These are phyloP conservation scores for Arctopsyche grandis DNA, from an alignment of 1,140 invertebrate species.

Conservation along the genomic window DNA sequence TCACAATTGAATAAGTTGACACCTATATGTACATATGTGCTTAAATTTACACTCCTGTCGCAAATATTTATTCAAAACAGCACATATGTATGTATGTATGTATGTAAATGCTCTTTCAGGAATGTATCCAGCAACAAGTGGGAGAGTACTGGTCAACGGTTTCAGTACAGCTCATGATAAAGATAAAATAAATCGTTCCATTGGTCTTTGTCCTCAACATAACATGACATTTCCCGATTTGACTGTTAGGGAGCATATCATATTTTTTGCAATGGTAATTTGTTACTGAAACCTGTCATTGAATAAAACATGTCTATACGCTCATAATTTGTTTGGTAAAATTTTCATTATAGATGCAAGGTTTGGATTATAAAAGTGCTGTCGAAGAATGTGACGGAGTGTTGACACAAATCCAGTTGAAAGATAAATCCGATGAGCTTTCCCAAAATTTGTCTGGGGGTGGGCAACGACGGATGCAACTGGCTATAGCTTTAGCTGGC, in stretches of 20 bases:
- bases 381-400: constrained; percentile 52
- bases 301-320: neutral
- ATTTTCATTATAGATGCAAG: constrained; percentile 16
- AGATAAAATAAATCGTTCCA: constrained; percentile 62
- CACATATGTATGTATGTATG: no score
- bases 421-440: constrained; percentile 56
- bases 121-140: constrained; percentile 73
- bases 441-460: constrained; percentile 66
- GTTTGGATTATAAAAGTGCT: constrained; percentile 44
- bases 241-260: constrained; percentile 80
- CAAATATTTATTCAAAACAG: no score
- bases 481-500: constrained; percentile 68
- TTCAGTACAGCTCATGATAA: constrained; percentile 73
- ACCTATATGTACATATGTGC: neutral
- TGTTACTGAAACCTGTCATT: neutral
- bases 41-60: no score
- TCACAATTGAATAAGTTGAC: neutral
- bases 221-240: constrained; percentile 82
- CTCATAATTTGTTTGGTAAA: neutral
- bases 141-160: constrained; percentile 75
- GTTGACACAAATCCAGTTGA: constrained; percentile 56
- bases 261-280: constrained; percentile 75
- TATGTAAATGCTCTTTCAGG: constrained; percentile 61
- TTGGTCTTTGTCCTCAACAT: constrained; percentile 86
- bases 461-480: constrained; percentile 66